A percentile compares a stretch with the other conserved stretches of the same genome.
phyloP scores from a whole-genome alignment of 2,888 invertebrate species.

The Sturmia bella region DNA sequence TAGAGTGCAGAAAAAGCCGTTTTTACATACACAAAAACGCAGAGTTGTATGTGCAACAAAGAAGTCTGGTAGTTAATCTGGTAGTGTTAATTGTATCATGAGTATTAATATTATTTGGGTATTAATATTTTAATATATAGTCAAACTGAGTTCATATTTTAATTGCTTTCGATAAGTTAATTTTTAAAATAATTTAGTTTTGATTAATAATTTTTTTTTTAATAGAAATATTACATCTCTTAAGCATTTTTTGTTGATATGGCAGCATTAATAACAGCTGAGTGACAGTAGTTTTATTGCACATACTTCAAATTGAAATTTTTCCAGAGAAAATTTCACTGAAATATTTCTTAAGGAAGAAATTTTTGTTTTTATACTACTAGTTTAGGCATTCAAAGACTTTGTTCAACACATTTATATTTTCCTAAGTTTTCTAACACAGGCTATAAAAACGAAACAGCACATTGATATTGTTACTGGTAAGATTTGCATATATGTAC shows the following conservation, averaged over 20 bases:
- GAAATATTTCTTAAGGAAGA: conserved; percentile 1
- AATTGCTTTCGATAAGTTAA: too few species aligned
- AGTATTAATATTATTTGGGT: too few species aligned
- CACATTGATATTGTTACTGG: conserved; percentile 12
- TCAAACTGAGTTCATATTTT: too few species aligned
- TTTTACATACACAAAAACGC: conserved; percentile 13
- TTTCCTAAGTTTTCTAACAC: conserved; percentile 25
- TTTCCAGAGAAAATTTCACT: conserved; percentile 18
- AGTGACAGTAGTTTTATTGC: conserved; percentile 17
- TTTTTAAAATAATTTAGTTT: too few species aligned
- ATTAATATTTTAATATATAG: too few species aligned
- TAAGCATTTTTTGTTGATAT: neutral
- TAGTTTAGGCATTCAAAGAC: conserved; percentile 25
- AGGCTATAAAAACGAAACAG: conserved; percentile 8
- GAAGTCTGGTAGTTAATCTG: too few species aligned
- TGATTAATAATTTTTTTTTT: too few species aligned
- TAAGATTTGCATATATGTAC: conserved; percentile 32
- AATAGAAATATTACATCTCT: neutral
- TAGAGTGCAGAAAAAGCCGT: conserved; percentile 30
- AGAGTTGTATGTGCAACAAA: conserved; percentile 27
- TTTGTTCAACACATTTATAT: conserved; percentile 5
- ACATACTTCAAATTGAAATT: conserved; percentile 19
- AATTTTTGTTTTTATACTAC: conserved; percentile 19
- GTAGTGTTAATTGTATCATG: too few species aligned
- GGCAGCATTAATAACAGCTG: conserved; percentile 41